Base-by-base conservation (phyloP, 2,797 vertebrate species). In the Dicrostonyx torquatus region DNA sequence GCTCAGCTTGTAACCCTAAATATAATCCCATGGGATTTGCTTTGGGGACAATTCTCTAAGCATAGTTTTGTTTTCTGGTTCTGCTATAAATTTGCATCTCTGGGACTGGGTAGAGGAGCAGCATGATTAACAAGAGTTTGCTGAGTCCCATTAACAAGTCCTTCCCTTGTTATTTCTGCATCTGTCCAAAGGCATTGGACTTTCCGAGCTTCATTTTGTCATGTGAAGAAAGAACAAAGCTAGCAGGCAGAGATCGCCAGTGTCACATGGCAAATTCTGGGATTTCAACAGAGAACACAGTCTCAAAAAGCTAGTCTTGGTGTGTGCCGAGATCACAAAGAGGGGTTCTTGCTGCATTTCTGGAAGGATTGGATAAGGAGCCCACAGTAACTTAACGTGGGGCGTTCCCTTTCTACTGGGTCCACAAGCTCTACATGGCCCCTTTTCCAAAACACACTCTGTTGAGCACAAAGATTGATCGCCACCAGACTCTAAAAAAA, bases 401-500 rank as follows among this genome's bases (percentile, higher is more conserved):
- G 48, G 29, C 40, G 1, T 17, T 24, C 62, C 50, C 0, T 75
- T 50, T 34, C 64, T 13, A 11, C 43, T 1, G 15, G 68, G 64
- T 31, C 68, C 78, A 4, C 66, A 40, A 6, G 11, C 31, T 91
- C 66, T 91, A 73, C 18, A 3, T 31, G 72, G 20, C 58, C 87
- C 60, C 58, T 72, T 90, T 92, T 91, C 77, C 53, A 58, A 90
- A 90, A 78, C 91, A 79, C 10, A 34, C 87, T 73, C 79, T 20
- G 53, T 45, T 60, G 55, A 92, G 12, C 45, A 40, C 24, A 62
- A 55, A 90, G 76, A 62, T 45, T 62, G 64, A 72, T 93, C 91
- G 15, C 94, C 68, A 40, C 66, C 89, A 94, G 89, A 66, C 40
- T 92, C 96, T 87, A 75, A 93, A 95, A 94, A 92, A 89, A 79